Evolutionary conservation across 2,113 vertebrate genomes (phyloP).

Genomic region (Seriola quinqueradiata): DNA sequence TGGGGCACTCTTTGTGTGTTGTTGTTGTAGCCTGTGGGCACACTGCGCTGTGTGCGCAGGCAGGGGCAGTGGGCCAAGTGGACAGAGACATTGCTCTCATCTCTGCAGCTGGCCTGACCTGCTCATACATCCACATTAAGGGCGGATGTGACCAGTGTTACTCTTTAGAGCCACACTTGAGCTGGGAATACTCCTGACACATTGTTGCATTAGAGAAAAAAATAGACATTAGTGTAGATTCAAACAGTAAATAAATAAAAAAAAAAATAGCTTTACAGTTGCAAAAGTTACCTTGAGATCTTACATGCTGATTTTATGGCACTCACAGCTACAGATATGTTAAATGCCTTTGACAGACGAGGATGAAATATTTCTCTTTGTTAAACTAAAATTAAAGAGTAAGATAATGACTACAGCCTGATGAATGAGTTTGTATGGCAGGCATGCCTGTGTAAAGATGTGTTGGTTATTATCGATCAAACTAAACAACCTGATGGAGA

Average conservation of each 20-base stretch:
- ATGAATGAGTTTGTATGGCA: constrained; percentile 75
- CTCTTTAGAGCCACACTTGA: constrained; percentile 21
- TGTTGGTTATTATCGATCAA: constrained; percentile 85
- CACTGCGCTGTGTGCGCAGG: constrained; percentile 55
- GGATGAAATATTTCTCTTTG: constrained; percentile 36
- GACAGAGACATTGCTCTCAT: constrained; percentile 70
- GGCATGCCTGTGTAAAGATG: constrained; percentile 71
- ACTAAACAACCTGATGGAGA: constrained; percentile 81
- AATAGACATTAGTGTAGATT: background rate
- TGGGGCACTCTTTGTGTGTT: constrained; percentile 78
- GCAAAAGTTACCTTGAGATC: constrained; percentile 12
- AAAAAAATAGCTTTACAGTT: background rate
- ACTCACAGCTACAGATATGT: background rate
- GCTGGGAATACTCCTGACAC: constrained; percentile 35
- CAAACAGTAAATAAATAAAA: constrained; percentile 10
- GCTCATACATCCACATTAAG: constrained; percentile 61
- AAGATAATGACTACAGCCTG: constrained; percentile 67
- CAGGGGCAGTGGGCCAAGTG: constrained; percentile 74
- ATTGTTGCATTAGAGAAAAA: constrained; percentile 24
- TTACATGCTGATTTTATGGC: background rate
- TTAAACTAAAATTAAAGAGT: constrained; percentile 57
- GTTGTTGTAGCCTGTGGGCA: constrained; percentile 69
- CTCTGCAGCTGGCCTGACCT: constrained; percentile 72
- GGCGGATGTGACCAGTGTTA: constrained; percentile 35
- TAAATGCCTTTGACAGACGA: constrained; percentile 23